These are phyloP conservation scores for Erebia epiphron DNA, from an alignment of 2,888 invertebrate species.

Conservation along the genomic window DNA sequence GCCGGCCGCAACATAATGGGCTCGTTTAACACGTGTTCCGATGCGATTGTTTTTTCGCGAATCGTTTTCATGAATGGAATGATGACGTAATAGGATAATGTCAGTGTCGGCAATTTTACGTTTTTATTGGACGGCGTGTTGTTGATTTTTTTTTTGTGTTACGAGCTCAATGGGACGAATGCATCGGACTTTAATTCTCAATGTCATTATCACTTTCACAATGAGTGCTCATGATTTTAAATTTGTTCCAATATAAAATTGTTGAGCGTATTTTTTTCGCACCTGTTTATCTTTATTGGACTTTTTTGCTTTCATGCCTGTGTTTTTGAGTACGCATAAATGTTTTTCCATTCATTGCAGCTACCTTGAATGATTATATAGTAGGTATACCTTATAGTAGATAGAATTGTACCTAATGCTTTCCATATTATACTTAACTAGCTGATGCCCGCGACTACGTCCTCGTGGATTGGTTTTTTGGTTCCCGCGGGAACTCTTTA, in stretches of 20 bases:
- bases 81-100: slow-evolving; percentile 83
- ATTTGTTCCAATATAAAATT: slow-evolving; percentile 46
- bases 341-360: background rate
- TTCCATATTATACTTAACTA: no score
- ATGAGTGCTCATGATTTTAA: slow-evolving; percentile 62
- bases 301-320: slow-evolving; percentile 9
- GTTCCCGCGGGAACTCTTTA: no score
- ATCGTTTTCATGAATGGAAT: slow-evolving; percentile 80
- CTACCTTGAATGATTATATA: no score
- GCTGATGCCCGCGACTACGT: no score
- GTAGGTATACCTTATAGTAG: no score
- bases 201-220: slow-evolving; percentile 82
- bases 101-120: slow-evolving; percentile 78
- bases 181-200: slow-evolving; percentile 80
- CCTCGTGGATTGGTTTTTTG: no score
- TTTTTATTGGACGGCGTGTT: slow-evolving; percentile 78
- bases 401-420: no score
- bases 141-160: slow-evolving; percentile 71
- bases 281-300: slow-evolving; percentile 22
- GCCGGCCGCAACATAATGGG: slow-evolving; percentile 73
- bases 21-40: slow-evolving; percentile 77
- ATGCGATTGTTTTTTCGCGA: slow-evolving; percentile 71
- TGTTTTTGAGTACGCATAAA: background rate
- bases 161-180: slow-evolving; percentile 75
- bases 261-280: slow-evolving; percentile 38